phyloP scores from a whole-genome alignment of 1,140 invertebrate genomes.

The Popillia japonica region DNA sequence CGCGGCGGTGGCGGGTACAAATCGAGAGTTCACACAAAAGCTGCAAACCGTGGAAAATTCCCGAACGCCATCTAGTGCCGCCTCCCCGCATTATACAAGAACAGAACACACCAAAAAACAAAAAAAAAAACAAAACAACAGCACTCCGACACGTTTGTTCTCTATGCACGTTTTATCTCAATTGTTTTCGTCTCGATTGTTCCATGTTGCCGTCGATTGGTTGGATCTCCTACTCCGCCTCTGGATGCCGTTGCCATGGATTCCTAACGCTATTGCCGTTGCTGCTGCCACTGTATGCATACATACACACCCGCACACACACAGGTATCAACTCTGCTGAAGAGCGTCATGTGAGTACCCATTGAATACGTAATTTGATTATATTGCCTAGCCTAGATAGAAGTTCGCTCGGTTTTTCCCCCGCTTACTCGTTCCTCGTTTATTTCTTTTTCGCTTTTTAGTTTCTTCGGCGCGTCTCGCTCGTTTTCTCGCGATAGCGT shows the following conservation, averaged over 20 bases:
- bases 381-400: constrained; percentile 31
- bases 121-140: no score
- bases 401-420: not conserved
- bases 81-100: not conserved
- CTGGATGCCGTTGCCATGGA: constrained; percentile 52
- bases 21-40: not conserved
- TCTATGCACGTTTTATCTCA: constrained; percentile 51
- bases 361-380: constrained; percentile 52
- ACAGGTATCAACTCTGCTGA: constrained; percentile 59
- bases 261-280: constrained; percentile 40
- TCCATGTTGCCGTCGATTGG: constrained; percentile 55
- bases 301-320: constrained; percentile 36
- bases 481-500: not conserved
- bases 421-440: not conserved
- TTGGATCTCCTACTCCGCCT: constrained; percentile 37
- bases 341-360: constrained; percentile 59
- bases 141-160: not conserved
- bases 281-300: not conserved
- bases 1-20: no score
- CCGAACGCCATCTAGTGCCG: constrained; percentile 1
- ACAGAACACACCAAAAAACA: not conserved
- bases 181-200: constrained; percentile 57
- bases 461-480: not conserved
- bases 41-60: not conserved
- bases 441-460: not conserved